Evolutionary conservation across 2,888 invertebrate genomes (phyloP), one percentile per base, ranked within the genome.

Genomic region (Epistrophe grossulariae): DNA sequence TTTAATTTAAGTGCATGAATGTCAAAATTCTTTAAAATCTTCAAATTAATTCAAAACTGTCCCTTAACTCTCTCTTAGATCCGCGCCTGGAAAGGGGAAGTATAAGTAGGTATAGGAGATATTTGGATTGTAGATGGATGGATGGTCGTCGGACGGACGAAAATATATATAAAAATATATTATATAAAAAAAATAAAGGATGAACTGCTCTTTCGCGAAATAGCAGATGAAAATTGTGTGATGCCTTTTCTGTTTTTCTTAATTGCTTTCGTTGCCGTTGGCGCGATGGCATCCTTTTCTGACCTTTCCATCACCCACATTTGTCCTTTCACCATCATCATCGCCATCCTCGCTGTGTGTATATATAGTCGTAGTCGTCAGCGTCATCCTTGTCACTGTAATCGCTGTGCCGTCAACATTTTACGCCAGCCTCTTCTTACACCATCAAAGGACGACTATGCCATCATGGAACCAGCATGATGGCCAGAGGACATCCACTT

Each of bases 361-460:
- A 78, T 59, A 8, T 55, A n/a, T 19, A 11, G 17, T 71, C 71
- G 72, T 59, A 79, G 83, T 76, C 66, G 82, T 87, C 87, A 83
- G 79, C 76, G 76, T 87, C 87, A 83, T 87, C 79, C 82, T 76
- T 83, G 87, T 83, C 87, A 82, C 59, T 87, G 87, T 87, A 83
- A 87, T 87, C 87, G 82, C 82, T 52, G 87, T 79, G 82, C 87
- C 87, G 87, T 87, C 87, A 87, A 83, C 82, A 80, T 84, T 84
- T 68, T 84, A 80, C 66, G 72, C 80, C 84, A 80, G 80, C 78
- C 73, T 71, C 55, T 70, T 78, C 85, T 79, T 83, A 74, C 74
- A 82, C 71, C 71, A 62, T 80, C 40, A 17, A 50, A 50, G 7
- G 13, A 66, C 1, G 24, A 13, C 38, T 10, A 38, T 2, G 11